These are phyloP conservation scores for Gorsachius goisagi DNA, from an alignment of 2,113 vertebrate species.

Conservation along the genomic window DNA sequence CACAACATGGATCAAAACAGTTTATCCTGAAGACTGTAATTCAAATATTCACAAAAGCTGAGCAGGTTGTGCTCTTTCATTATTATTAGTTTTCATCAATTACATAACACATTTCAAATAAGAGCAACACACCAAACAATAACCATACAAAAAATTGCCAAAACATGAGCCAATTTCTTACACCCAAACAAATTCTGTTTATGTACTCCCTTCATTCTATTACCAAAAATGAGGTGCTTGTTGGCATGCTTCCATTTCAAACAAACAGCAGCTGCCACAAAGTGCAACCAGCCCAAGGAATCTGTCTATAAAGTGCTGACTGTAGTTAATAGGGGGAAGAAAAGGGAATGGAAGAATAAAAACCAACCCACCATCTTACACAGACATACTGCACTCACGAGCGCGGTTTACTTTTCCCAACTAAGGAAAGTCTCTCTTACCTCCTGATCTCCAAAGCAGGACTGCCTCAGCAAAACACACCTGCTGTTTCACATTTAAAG, in stretches of 20 bases:
- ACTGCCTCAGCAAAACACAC: background rate
- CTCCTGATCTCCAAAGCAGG: background rate
- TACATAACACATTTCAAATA: background rate
- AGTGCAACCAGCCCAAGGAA: background rate
- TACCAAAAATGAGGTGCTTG: background rate
- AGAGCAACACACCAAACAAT: background rate
- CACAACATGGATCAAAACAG: background rate
- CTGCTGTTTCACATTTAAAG: background rate
- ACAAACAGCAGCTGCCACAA: background rate
- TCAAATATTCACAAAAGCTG: background rate
- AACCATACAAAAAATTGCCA: background rate
- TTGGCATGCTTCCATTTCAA: background rate
- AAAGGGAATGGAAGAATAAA: background rate
- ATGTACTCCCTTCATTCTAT: background rate
- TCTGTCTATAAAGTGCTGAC: background rate
- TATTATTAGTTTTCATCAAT: background rate
- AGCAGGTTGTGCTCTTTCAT: background rate
- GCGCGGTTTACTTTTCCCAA: accelerated
- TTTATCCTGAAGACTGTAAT: background rate
- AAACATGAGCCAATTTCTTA: background rate
- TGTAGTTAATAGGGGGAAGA: accelerated
- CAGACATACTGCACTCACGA: background rate
- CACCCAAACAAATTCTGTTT: background rate
- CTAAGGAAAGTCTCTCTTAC: background rate
- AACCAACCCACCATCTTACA: background rate